These are phyloP conservation scores for Fregata magnificens DNA, from an alignment of 2,113 vertebrate species.

Conservation along the genomic window DNA sequence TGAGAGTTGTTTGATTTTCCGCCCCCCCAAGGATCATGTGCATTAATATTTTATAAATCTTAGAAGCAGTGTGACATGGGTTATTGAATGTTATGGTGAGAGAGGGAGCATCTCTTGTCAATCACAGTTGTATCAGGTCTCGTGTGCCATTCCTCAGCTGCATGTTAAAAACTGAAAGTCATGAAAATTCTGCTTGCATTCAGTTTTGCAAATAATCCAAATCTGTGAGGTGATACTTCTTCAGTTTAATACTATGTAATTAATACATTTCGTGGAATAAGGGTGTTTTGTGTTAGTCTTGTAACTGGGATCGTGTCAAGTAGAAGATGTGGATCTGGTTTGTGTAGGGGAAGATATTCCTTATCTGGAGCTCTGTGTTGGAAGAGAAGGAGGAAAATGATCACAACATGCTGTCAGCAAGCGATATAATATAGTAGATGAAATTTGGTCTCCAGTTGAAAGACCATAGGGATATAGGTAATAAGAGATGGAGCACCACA, in stretches of 20 bases:
- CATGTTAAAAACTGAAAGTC: conserved; percentile 18
- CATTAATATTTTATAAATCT: conserved; percentile 37
- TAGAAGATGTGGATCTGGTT: background rate
- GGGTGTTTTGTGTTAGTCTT: background rate
- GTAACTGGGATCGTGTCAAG: background rate
- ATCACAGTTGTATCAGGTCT: conserved; percentile 7
- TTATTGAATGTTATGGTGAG: conserved; percentile 25
- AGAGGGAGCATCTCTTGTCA: conserved; percentile 32
- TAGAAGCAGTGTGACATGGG: background rate
- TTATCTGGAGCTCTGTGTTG: background rate
- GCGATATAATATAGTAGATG: background rate
- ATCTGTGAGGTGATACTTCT: background rate
- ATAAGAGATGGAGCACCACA: background rate
- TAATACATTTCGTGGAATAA: background rate
- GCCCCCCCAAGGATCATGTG: background rate
- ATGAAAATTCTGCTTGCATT: conserved; percentile 34
- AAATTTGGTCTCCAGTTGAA: background rate
- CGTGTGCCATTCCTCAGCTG: background rate
- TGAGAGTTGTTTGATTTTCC: conserved; percentile 15
- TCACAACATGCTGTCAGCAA: background rate
- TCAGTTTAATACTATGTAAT: background rate
- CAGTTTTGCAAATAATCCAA: background rate
- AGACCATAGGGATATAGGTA: background rate
- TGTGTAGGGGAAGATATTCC: background rate
- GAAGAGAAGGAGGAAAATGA: background rate